phyloP scores from a whole-genome alignment of 1,140 invertebrate genomes.

The Euura saliciscinereae region DNA sequence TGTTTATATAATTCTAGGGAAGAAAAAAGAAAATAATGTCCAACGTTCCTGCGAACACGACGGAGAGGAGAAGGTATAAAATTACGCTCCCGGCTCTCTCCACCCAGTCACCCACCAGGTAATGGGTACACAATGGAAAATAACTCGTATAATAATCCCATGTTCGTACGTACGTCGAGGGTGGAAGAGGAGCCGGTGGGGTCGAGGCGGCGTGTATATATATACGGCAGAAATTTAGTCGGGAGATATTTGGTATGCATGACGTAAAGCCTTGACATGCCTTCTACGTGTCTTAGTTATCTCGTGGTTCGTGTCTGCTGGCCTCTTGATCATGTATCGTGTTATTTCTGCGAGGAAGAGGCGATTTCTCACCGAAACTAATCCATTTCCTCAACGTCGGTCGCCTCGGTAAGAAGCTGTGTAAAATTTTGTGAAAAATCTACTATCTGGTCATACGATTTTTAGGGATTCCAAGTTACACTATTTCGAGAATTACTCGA shows the following conservation, averaged over 20 bases:
- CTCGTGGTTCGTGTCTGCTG: neutral
- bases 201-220: neutral
- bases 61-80: no score
- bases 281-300: slow-evolving; percentile 7
- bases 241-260: neutral
- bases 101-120: neutral
- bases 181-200: neutral
- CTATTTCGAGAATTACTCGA: no score
- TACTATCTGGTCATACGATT: no score
- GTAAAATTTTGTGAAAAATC: no score
- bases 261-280: neutral
- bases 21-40: no score
- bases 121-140: neutral
- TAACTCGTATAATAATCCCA: slow-evolving; percentile 2
- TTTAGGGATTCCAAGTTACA: no score
- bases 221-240: slow-evolving; percentile 5
- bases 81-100: no score
- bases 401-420: no score
- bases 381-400: no score
- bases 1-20: neutral
- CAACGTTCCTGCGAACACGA: no score
- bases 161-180: neutral
- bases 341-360: neutral
- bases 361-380: no score
- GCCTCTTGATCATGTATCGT: slow-evolving; percentile 5